Conservation (phyloP, 2,797 vertebrate species). For the Meriones psammophilus region DNA sequence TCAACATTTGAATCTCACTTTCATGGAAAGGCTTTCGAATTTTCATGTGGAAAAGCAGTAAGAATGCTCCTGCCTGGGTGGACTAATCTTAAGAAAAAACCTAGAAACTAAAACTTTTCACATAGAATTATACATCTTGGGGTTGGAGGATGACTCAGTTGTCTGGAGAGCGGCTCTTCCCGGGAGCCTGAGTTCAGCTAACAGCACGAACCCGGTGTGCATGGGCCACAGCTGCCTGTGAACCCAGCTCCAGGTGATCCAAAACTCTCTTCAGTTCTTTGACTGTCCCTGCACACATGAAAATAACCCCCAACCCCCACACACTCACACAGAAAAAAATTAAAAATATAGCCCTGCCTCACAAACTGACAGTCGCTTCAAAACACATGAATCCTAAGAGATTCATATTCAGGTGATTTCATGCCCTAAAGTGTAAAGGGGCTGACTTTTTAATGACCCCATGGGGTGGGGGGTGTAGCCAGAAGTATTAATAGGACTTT, state of each 20-base stretch:
- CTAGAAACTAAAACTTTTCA: conserved; percentile 66
- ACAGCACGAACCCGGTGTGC: neutral
- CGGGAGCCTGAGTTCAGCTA: neutral
- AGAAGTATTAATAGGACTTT: conserved; percentile 80
- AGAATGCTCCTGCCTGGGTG: conserved; percentile 74
- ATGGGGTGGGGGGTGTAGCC: conserved; percentile 75
- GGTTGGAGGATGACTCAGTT: neutral
- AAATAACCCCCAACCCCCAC: neutral
- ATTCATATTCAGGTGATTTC: conserved; percentile 63
- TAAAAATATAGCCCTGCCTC: conserved; percentile 30
- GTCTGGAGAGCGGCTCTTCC: neutral
- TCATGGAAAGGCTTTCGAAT: conserved; percentile 81
- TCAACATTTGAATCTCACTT: conserved; percentile 80
- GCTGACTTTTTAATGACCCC: conserved; percentile 64
- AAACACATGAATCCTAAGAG: conserved; percentile 40
- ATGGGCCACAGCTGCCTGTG: neutral
- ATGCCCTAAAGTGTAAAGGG: conserved; percentile 67
- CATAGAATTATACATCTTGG: conserved; percentile 62
- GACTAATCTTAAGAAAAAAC: conserved; percentile 65
- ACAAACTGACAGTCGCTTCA: conserved; percentile 61
- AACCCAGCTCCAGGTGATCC: neutral
- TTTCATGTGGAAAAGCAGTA: conserved; percentile 81
- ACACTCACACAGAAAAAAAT: neutral
- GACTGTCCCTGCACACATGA: neutral
- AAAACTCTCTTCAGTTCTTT: neutral